Conservation (phyloP, 2,888 invertebrate species). For the Stenolophus ochropezus region DNA sequence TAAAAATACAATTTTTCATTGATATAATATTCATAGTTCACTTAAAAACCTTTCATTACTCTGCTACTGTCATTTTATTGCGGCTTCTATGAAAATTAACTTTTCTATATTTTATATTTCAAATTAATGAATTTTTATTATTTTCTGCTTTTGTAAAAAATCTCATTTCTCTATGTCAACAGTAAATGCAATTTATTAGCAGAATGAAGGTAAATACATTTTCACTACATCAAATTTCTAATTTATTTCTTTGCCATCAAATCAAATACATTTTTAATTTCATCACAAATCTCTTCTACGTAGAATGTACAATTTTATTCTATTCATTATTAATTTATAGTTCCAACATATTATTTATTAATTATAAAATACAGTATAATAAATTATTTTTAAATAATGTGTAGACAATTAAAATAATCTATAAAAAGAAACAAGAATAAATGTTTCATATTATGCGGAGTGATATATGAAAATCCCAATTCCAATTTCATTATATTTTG, state of each 20-base stretch:
- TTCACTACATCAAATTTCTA: background rate
- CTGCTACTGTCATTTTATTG: background rate
- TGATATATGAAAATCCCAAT: no score
- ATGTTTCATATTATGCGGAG: no score
- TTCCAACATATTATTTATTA: no score
- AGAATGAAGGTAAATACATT: background rate
- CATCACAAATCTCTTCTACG: background rate
- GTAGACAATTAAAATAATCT: no score
- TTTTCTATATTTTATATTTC: slow-evolving; percentile 7
- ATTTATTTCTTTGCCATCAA: background rate
- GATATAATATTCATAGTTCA: slow-evolving; percentile 41
- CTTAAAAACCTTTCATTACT: slow-evolving; percentile 29
- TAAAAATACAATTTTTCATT: slow-evolving; percentile 41
- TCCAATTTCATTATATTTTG: no score
- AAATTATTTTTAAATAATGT: no score
- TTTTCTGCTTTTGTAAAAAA: background rate
- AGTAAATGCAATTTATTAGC: background rate
- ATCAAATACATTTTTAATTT: background rate
- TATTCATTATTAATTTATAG: no score
- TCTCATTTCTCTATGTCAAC: background rate
- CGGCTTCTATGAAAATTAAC: slow-evolving; percentile 27
- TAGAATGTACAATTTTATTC: no score
- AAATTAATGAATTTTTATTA: slow-evolving; percentile 39
- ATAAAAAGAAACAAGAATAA: no score
- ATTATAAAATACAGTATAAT: no score